These are phyloP conservation scores for Vespertilio murinus DNA, from an alignment of 2,797 vertebrate species.

Conservation along the genomic window DNA sequence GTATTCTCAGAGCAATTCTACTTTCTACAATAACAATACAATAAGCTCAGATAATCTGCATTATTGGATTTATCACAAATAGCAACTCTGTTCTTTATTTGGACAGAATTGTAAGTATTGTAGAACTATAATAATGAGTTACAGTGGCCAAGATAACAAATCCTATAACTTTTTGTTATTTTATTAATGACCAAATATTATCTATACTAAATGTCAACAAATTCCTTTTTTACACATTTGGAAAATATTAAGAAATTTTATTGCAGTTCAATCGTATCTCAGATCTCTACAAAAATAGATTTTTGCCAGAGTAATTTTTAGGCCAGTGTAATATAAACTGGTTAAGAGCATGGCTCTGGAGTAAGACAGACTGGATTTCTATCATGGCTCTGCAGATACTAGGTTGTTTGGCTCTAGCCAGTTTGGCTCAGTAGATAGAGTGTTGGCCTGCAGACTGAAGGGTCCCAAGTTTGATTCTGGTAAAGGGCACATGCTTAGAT, in stretches of 20 bases:
- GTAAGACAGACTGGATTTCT: background rate
- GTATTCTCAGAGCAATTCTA: background rate
- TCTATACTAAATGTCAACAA: background rate
- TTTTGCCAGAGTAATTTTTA: background rate
- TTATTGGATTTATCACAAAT: conserved; percentile 40
- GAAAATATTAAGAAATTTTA: background rate
- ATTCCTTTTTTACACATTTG: background rate
- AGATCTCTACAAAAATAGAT: background rate
- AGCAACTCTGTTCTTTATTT: background rate
- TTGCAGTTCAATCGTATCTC: background rate
- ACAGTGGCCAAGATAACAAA: background rate
- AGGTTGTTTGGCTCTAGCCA: background rate
- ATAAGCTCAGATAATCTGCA: background rate
- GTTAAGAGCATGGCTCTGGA: background rate
- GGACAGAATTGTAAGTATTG: background rate
- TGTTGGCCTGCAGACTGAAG: no score
- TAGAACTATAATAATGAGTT: background rate
- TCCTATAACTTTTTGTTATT: background rate
- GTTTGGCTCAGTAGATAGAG: no score
- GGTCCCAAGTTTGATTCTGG: no score
- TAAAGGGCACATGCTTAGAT: no score
- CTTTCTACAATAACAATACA: background rate
- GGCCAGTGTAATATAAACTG: background rate
- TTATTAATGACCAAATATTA: background rate
- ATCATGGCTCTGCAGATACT: background rate